Conservation (phyloP, 2,888 invertebrate genomes). For the Axea sp. region DNA sequence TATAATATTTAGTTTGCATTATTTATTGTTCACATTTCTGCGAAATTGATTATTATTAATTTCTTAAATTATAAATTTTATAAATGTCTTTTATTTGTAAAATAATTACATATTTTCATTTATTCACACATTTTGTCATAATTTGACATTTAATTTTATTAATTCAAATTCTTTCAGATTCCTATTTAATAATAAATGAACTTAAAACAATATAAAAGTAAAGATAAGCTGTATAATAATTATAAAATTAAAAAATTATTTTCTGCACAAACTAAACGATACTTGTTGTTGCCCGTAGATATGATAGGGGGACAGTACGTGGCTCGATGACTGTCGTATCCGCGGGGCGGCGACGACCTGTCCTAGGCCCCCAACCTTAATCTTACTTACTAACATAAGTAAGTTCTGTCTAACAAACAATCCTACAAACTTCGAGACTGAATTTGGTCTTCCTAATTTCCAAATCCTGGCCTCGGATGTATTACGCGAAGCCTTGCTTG, state of each 20-base stretch:
- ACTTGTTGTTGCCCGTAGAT: constrained; percentile 81
- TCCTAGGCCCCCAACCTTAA: constrained; percentile 80
- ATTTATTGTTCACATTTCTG: no score
- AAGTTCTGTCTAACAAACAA: constrained; percentile 80
- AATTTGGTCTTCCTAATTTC: constrained; percentile 70
- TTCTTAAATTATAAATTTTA: no score
- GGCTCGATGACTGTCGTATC: constrained; percentile 84
- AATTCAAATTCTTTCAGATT: constrained; percentile 19
- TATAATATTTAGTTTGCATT: no score
- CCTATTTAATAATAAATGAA: background rate
- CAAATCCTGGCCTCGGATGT: constrained; percentile 76
- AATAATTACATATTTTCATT: no score
- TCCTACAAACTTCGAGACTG: constrained; percentile 73
- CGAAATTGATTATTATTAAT: no score
- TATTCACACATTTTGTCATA: no score
- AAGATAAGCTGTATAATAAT: constrained; percentile 23
- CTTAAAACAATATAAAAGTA: constrained; percentile 5
- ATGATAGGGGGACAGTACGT: constrained; percentile 82
- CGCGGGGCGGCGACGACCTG: constrained; percentile 82
- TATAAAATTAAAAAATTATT: constrained; percentile 67
- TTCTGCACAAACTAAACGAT: constrained; percentile 79
- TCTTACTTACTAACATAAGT: constrained; percentile 80
- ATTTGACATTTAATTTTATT: no score
- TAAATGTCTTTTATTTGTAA: no score
- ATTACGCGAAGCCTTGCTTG: constrained; percentile 75